Percentiles rank a stretch among this genome's conserved stretches.
phyloP scores from a whole-genome alignment of 2,113 vertebrate species.

The Tretioscincus oriximinensis region DNA sequence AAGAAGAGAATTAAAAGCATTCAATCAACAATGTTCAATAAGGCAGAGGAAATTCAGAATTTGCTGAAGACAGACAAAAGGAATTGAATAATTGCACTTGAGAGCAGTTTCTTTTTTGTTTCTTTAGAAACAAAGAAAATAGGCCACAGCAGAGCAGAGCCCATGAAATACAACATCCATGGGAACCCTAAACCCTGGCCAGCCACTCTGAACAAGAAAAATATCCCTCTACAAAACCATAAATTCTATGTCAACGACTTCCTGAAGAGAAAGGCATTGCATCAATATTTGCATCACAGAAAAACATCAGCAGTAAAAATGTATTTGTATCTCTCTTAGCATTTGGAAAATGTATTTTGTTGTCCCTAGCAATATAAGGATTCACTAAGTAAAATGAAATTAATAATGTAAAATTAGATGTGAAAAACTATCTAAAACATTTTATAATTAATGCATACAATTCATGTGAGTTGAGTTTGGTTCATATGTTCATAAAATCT shows the following conservation, averaged over 20 bases:
- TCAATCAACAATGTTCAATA: constrained; percentile 39
- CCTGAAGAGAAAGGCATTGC: constrained; percentile 14
- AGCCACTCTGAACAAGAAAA: constrained; percentile 14
- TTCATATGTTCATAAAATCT: not conserved
- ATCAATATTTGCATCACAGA: constrained; percentile 27
- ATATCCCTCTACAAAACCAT: constrained; percentile 28
- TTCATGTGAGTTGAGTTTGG: not conserved
- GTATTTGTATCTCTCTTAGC: not conserved
- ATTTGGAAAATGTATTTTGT: not conserved
- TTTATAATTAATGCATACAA: not conserved
- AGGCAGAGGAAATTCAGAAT: constrained; percentile 31
- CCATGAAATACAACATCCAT: constrained; percentile 18
- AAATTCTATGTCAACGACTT: not conserved
- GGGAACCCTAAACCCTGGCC: not conserved
- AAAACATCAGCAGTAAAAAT: constrained; percentile 15
- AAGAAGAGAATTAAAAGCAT: constrained; percentile 28
- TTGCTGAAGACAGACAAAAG: constrained; percentile 27
- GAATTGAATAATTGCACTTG: constrained; percentile 17
- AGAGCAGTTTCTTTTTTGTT: constrained; percentile 25
- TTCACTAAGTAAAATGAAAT: not conserved
- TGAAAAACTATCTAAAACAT: not conserved
- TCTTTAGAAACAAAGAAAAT: constrained; percentile 5
- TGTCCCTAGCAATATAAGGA: not conserved
- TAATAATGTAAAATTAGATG: not conserved
- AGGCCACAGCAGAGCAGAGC: constrained; percentile 11